A percentile compares a stretch with the other conserved stretches of the same genome.
Evolutionary conservation across 2,113 vertebrate genomes (phyloP).

Genomic region (Vimba vimba): DNA sequence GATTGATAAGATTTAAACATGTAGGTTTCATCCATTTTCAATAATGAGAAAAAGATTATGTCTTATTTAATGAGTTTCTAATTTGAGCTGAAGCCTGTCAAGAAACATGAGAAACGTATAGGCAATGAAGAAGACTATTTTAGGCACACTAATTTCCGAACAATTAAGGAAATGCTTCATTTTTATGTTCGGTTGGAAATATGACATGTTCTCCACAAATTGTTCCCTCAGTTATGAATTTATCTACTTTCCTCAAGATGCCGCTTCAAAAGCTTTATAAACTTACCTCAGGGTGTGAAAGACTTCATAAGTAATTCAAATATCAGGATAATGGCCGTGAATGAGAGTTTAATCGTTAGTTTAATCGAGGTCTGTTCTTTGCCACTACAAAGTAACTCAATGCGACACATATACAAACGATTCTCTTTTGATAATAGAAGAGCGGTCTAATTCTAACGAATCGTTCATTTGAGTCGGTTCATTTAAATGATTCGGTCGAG

Average conservation of each 20-base stretch:
- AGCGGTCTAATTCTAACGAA: background rate
- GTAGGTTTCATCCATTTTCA: conserved; percentile 31
- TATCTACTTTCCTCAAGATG: background rate
- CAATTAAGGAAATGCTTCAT: background rate
- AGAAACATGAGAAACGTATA: background rate
- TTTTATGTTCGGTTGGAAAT: background rate
- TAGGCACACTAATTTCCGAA: background rate
- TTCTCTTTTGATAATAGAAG: background rate
- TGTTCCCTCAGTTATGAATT: background rate
- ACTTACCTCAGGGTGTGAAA: conserved; percentile 14
- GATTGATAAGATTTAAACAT: conserved; percentile 54
- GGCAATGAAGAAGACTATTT: background rate
- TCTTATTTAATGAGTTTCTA: background rate
- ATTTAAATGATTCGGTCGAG: background rate
- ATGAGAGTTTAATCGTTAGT: conserved; percentile 11
- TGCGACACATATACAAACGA: conserved; percentile 9
- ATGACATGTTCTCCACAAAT: background rate
- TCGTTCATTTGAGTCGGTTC: background rate
- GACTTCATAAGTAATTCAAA: background rate
- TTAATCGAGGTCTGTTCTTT: background rate
- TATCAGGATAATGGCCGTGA: background rate
- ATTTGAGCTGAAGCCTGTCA: background rate
- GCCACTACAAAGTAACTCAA: background rate
- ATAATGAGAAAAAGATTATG: background rate
- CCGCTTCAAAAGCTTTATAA: background rate